phyloP scores from a whole-genome alignment of 2,888 invertebrate species.

The Hydrotaea diabolus region DNA sequence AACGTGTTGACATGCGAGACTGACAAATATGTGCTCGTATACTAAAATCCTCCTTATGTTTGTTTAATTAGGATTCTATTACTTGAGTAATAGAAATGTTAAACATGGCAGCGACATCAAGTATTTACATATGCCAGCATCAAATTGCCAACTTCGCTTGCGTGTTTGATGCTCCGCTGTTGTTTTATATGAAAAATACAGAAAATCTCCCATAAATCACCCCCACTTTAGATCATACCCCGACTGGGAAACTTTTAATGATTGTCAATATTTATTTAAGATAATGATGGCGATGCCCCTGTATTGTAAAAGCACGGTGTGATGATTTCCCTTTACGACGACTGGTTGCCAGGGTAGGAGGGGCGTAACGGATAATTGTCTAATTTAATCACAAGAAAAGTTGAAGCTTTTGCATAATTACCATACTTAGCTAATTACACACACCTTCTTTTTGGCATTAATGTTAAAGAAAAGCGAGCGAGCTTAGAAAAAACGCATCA shows the following conservation, averaged over 20 bases:
- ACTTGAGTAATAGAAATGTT: background rate
- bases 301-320: too few species aligned
- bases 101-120: background rate
- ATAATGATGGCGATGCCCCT: conserved; percentile 21
- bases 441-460: conserved; percentile 42
- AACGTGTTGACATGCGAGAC: too few species aligned
- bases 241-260: conserved; percentile 48
- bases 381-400: conserved; percentile 12
- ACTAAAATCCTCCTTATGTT: too few species aligned
- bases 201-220: too few species aligned
- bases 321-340: too few species aligned
- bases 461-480: background rate
- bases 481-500: background rate
- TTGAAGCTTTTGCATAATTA: conserved; percentile 54
- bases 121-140: background rate
- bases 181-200: background rate
- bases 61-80: background rate
- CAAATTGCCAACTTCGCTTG: background rate
- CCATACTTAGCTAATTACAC: conserved; percentile 62
- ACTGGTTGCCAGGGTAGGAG: too few species aligned
- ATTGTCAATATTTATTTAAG: conserved; percentile 61
- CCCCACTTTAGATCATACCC: background rate
- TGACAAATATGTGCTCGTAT: too few species aligned
- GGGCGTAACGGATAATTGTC: background rate
- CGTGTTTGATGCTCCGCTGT: background rate